Conservation (phyloP, 2,888 invertebrate genomes). For the Leptogaster cylindrica region DNA sequence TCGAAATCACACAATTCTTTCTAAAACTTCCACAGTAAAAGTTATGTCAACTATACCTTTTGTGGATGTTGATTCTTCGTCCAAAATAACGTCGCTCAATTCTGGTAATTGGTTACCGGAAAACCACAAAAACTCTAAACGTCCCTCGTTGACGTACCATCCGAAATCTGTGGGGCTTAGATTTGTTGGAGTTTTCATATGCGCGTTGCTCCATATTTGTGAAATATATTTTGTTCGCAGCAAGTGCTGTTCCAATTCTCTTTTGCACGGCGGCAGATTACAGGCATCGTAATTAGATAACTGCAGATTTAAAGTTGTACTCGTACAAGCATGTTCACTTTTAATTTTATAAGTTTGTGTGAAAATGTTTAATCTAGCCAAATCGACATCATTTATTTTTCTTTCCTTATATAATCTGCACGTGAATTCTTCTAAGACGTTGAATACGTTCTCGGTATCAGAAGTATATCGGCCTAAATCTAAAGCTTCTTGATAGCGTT, state of each 20-base stretch:
- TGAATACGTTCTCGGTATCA: too few species aligned
- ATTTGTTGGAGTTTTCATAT: constrained; percentile 21
- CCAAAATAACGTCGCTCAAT: too few species aligned
- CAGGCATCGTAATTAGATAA: constrained; percentile 47
- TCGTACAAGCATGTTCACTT: too few species aligned
- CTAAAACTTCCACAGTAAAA: too few species aligned
- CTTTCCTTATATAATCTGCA: too few species aligned
- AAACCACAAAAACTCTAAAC: not conserved
- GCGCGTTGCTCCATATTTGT: constrained; percentile 40
- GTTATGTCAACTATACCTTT: too few species aligned
- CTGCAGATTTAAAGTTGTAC: constrained; percentile 46
- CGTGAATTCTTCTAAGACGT: too few species aligned
- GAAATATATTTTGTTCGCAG: constrained; percentile 36
- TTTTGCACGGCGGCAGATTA: constrained; percentile 48
- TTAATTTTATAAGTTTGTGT: constrained; percentile 49
- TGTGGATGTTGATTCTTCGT: too few species aligned
- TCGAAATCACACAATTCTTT: too few species aligned
- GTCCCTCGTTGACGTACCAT: constrained; percentile 6
- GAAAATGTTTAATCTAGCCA: constrained; percentile 49
- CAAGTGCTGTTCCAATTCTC: constrained; percentile 40
- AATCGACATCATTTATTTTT: constrained; percentile 48
- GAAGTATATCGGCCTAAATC: too few species aligned
- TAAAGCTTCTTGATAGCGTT: too few species aligned
- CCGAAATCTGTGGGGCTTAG: constrained; percentile 26
- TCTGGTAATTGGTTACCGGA: too few species aligned